phyloP scores from a whole-genome alignment of 2,113 vertebrate genomes.

The Puma concolor region DNA sequence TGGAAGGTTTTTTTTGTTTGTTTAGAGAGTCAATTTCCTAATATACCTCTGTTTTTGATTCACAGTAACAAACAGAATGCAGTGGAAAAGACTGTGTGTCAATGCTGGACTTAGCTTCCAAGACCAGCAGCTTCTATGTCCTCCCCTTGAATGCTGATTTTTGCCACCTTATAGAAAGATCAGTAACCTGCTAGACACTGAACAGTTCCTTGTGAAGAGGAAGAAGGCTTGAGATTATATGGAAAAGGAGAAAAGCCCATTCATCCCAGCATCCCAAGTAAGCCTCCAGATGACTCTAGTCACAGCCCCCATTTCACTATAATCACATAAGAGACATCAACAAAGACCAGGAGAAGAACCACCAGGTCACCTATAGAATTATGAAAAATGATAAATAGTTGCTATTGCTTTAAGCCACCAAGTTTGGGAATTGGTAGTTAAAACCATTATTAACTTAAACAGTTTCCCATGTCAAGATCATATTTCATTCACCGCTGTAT shows the following conservation, averaged over 20 bases:
- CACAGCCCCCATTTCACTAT: not conserved
- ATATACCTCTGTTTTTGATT: not conserved
- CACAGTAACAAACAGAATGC: not conserved
- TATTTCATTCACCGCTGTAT: not conserved
- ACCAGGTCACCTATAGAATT: not conserved
- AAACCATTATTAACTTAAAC: not conserved
- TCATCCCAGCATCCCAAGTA: not conserved
- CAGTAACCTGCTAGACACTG: not conserved
- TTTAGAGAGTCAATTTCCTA: not conserved
- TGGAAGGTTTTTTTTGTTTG: not conserved
- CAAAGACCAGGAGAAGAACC: not conserved
- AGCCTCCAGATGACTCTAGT: not conserved
- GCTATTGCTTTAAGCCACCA: not conserved
- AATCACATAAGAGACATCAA: not conserved
- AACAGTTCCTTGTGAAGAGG: not conserved
- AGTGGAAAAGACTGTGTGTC: not conserved
- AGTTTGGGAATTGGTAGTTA: not conserved
- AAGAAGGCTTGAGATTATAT: not conserved
- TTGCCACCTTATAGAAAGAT: not conserved
- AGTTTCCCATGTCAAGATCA: not conserved
- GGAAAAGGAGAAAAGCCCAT: not conserved
- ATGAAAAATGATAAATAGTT: not conserved
- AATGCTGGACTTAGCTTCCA: not conserved
- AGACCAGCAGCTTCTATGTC: not conserved
- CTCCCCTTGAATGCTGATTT: not conserved